Base-by-base conservation (phyloP, 2,797 vertebrate species). In the Eulemur albifrons region DNA sequence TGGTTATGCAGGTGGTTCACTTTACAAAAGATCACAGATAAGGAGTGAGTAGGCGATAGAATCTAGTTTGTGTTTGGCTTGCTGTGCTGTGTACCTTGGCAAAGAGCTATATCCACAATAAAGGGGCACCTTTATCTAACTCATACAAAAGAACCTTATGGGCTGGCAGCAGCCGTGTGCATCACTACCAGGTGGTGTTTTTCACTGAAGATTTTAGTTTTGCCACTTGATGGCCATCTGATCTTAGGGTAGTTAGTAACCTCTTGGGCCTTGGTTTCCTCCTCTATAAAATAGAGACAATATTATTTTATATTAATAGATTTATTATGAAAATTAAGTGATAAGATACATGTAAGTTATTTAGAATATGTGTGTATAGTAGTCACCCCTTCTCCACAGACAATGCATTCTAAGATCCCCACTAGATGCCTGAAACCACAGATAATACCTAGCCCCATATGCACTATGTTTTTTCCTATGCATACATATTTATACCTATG, bases 181-280 rank as follows among this genome's bases (percentile, higher is more conserved):
- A 45, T 14, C 48, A 70, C 43, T 73, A 67, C 13, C 27, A 77
- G 35, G 69, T 77, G 40, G 18, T 91, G 32, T 57, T 65, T 94
- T 96, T 90, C 45, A 45, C 40, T 88, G 83, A 38, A 87, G 50
- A 90, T 69, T n/a, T 87, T 95, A 14, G 13, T 59, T 80, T 52
- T 90, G 18, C 48, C n/a, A 35, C 25, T 77, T 92, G 52, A 75
- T 86, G 54, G 27, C 4, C 14, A 13, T 93, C n/a, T 70, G 45
- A 84, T 80, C 25, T 97, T 95, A 38, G 12, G 18, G 40, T 70
- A 79, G 54, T 69, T 92, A 69, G 40, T 96, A 93, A 43, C 35
- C 65, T 88, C 10, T 86, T 94, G 48, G 13, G 30, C 25, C 57
- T 80, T 75, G 13, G 12, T 93, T 93, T 93, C 35, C 7, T 72